Percentiles rank a stretch among this genome's conserved stretches.
Conservation (phyloP, 92 coral and sea anemone genomes). For the Plumapathes pennacea region DNA sequence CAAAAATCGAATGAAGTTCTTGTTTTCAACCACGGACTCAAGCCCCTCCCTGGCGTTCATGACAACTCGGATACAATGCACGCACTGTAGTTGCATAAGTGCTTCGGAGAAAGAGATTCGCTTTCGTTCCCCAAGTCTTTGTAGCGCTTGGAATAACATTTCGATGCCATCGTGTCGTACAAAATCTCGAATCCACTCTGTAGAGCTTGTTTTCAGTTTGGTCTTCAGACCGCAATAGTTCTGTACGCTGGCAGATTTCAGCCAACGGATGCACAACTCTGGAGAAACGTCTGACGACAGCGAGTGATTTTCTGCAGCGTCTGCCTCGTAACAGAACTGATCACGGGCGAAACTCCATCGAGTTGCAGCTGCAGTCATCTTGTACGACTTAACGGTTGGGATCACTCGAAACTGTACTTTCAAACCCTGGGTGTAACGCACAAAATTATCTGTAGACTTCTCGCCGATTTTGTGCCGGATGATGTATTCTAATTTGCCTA, state of each 20-base stretch:
- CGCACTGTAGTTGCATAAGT: slow-evolving; percentile 82
- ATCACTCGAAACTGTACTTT: too few relatives aligned
- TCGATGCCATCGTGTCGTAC: slow-evolving; percentile 77
- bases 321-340: slow-evolving; percentile 14
- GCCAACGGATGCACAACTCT: slow-evolving; percentile 85
- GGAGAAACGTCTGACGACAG: slow-evolving; percentile 74
- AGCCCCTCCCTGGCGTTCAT: slow-evolving; percentile 92
- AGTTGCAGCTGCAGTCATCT: slow-evolving; percentile 14
- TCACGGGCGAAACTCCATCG: slow-evolving; percentile 55
- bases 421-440: too few relatives aligned
- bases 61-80: slow-evolving; percentile 89
- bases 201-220: slow-evolving; percentile 68
- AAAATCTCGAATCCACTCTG: slow-evolving; percentile 85
- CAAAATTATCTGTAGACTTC: too few relatives aligned
- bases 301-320: slow-evolving; percentile 23
- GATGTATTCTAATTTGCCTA: too few relatives aligned
- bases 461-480: too few relatives aligned
- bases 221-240: slow-evolving; percentile 86
- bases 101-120: slow-evolving; percentile 76
- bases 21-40: slow-evolving; percentile 60
- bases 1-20: slow-evolving; percentile 59
- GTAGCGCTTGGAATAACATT: slow-evolving; percentile 76
- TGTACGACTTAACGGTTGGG: too few relatives aligned
- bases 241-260: slow-evolving; percentile 65
- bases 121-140: slow-evolving; percentile 49